phyloP scores from a whole-genome alignment of 2,888 invertebrate genomes.

The Salpingus planirostris region DNA sequence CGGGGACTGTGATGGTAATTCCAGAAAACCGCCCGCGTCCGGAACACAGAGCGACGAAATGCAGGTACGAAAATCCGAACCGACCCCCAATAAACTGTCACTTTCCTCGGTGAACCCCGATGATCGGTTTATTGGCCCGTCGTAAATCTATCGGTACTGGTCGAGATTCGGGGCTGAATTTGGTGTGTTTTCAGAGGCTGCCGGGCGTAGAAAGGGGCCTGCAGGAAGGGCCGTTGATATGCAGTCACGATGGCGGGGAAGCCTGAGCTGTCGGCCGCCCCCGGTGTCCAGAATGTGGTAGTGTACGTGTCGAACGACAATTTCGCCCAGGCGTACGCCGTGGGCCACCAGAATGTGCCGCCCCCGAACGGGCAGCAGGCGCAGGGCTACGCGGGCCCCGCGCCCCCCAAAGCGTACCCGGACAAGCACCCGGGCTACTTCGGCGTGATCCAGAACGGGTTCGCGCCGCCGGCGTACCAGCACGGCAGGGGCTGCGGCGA shows the following conservation, averaged over 20 bases:
- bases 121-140: constrained; percentile 29
- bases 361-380: constrained; percentile 38
- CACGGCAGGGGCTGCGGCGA: constrained; percentile 10
- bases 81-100: no score
- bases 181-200: constrained; percentile 33
- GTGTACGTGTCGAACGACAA: constrained; percentile 51
- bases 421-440: constrained; percentile 22
- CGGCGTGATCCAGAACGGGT: constrained; percentile 36
- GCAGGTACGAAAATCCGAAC: no score
- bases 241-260: constrained; percentile 66
- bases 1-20: constrained; percentile 42
- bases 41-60: constrained; percentile 40
- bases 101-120: no score
- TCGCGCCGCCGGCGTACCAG: constrained; percentile 21
- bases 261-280: constrained; percentile 58
- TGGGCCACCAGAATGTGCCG: constrained; percentile 42
- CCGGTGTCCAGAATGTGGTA: constrained; percentile 49
- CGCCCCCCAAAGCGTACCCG: constrained; percentile 27
- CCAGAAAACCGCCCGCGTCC: constrained; percentile 26
- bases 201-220: constrained; percentile 40
- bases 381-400: constrained; percentile 33
- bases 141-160: constrained; percentile 19
- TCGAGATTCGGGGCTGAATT: constrained; percentile 8
- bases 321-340: constrained; percentile 46
- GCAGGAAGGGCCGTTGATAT: constrained; percentile 58